These are phyloP conservation scores for Pogonognathellus flavescens DNA, from an alignment of 1,140 invertebrate species.

Conservation along the genomic window DNA sequence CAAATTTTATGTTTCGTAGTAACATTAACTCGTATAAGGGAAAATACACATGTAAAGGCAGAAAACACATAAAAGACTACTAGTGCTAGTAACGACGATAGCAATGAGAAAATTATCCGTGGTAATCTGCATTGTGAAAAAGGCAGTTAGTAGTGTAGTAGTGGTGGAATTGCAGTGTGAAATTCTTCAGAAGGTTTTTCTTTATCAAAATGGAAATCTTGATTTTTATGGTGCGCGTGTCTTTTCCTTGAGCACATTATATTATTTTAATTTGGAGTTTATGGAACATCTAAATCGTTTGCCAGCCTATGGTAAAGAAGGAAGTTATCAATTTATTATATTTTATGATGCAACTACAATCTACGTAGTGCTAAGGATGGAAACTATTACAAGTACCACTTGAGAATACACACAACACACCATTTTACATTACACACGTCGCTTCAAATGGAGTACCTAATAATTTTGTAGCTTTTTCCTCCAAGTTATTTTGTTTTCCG, in stretches of 20 bases:
- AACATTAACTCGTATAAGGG: too few species aligned
- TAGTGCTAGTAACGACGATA: too few species aligned
- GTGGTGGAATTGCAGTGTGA: not conserved
- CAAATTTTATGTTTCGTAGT: not conserved
- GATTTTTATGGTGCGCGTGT: too few species aligned
- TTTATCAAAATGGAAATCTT: not conserved
- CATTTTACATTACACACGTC: not conserved
- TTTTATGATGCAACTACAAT: not conserved
- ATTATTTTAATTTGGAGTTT: not conserved
- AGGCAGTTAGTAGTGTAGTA: too few species aligned
- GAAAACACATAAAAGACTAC: too few species aligned
- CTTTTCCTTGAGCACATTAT: not conserved
- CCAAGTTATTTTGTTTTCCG: conserved; percentile 14
- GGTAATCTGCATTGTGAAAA: too few species aligned
- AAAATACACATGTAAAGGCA: not conserved
- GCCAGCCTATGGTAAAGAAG: not conserved
- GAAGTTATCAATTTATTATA: conserved; percentile 37
- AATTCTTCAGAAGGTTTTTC: not conserved
- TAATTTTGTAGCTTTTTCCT: conserved; percentile 33
- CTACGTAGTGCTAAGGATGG: not conserved
- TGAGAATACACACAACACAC: not conserved
- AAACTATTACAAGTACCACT: not conserved
- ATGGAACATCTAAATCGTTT: not conserved
- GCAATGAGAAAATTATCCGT: too few species aligned
- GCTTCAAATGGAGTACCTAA: conserved; percentile 1